Evolutionary conservation across 2,888 invertebrate genomes (phyloP), one percentile per base, ranked within the genome.

Genomic region (Trimorus sp.): DNA sequence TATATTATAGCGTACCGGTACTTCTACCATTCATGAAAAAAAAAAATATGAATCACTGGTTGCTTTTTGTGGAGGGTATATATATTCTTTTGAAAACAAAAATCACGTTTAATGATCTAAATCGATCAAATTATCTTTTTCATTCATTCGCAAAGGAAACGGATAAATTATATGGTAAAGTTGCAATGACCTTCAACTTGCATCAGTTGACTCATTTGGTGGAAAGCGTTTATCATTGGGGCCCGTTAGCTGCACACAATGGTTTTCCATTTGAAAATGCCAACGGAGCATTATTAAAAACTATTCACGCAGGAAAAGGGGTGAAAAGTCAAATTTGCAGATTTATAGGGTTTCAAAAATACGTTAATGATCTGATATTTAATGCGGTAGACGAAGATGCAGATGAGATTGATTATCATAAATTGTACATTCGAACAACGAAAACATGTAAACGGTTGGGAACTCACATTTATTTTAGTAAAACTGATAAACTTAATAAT

Each of bases 1-100:
- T 45, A n/a, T 45, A 45, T n/a, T 45, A 45, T 45, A 45, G 45
- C n/a, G 45, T 45, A 45, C 45, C 45, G n/a, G n/a, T 45, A 9
- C 9, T 45, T 45, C 6, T n/a, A 12, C 11, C 9, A 45, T 45
- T 45, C n/a, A 45, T 45, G 45, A 45, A 9, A 12, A n/a, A 45
- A 45, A n/a, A 45, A 12, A 4, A 12, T 45, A 45, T 45, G n/a
- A n/a, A n/a, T n/a, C n/a, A n/a, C n/a, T n/a, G 45, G 45, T 45
- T 45, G n/a, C n/a, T 3, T 9, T 45, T 45, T 45, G n/a, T n/a
- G n/a, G 45, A 45, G n/a, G 45, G 45, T 12, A 4, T 45, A 45
- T 45, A 45, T 45, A 45, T 45, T 45, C 45, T 45, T 45, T 45
- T 45, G n/a, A 1, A 45, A 45, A n/a, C 1, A 9, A 45, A 45